Base-by-base conservation (phyloP, 1,140 invertebrate species). In the Atta colombica region DNA sequence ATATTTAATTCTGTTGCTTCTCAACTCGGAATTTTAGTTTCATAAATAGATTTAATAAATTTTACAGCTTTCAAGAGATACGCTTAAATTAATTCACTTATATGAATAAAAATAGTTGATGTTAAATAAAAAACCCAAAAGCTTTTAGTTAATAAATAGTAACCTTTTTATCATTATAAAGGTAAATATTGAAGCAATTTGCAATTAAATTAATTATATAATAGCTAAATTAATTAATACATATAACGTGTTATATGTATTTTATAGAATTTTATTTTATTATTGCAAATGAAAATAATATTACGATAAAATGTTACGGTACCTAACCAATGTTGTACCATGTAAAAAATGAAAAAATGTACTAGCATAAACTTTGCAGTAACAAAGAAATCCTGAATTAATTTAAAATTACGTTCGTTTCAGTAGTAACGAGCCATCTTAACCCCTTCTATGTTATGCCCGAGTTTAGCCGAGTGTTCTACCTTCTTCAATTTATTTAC, bases 381-480 rank as follows among this genome's bases (percentile, higher is more conserved):
- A 61, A 45, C 55, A 84, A 84, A 84, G 69, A 84, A 84, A 84
- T 84, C 39, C 55, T 35, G 80, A 74, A 84, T 84, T 84, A 84
- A 84, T 84, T 74, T 84, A 61, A 74, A 84, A 84, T 90, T 81
- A 88, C 77, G 58, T 80, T 88, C 68, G 63, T 90, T 87, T 85
- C 53, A 75, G 63, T 63, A 85, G 60, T 75, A 86, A 69, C 77
- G 65, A 81, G 74, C 80, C 39, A 86, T 88, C 81, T 89, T 85
- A 84, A 84, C 80, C 80, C 80, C 69, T 74, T 84, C 80, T 84
- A 39, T 75, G 55, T 84, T 84, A 84, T 84, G 69, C 55, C 69
- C 80, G 80, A 84, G 80, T 84, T 80, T 80, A 80, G 77, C 77
- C 31, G 77, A 80, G 63, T 80, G 77, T 80, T 69, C 69, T 74